Evolutionary conservation across 2,113 vertebrate genomes (phyloP).

Genomic region (Sitta europaea): DNA sequence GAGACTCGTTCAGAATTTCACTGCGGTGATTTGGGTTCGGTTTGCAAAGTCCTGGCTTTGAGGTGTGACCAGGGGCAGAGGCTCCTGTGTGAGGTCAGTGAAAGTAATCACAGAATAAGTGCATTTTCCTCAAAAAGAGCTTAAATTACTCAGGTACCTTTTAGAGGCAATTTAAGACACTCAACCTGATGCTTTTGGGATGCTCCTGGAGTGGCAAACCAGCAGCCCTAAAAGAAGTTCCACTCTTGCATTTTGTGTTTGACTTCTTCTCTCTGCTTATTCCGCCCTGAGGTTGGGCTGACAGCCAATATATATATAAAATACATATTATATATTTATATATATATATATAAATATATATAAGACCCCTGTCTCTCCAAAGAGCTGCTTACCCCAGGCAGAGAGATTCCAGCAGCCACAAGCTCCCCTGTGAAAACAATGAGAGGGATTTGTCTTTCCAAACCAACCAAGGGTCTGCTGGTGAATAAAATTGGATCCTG

Average conservation of each 20-base stretch:
- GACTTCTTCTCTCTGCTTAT: neutral
- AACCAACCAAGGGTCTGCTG: neutral
- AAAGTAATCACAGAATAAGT: neutral
- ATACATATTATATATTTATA: no score
- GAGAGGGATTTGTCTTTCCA: neutral
- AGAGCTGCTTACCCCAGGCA: neutral
- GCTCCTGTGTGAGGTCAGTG: neutral
- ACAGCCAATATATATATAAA: no score
- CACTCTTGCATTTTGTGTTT: neutral
- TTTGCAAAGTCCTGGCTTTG: neutral
- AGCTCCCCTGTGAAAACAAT: neutral
- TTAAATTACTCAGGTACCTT: neutral
- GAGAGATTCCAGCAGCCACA: neutral
- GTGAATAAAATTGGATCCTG: neutral
- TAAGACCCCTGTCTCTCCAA: rapidly evolving
- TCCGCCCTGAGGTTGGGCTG: neutral
- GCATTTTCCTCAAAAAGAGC: neutral
- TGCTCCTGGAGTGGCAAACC: neutral
- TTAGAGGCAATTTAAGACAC: neutral
- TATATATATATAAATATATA: no score
- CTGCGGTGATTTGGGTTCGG: neutral
- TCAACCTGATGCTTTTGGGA: neutral
- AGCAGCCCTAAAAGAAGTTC: neutral
- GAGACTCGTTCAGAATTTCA: neutral
- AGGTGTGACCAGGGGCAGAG: neutral